Evolutionary conservation across 2,797 vertebrate species (phyloP).

Genomic region (Gobio occitaniae): DNA sequence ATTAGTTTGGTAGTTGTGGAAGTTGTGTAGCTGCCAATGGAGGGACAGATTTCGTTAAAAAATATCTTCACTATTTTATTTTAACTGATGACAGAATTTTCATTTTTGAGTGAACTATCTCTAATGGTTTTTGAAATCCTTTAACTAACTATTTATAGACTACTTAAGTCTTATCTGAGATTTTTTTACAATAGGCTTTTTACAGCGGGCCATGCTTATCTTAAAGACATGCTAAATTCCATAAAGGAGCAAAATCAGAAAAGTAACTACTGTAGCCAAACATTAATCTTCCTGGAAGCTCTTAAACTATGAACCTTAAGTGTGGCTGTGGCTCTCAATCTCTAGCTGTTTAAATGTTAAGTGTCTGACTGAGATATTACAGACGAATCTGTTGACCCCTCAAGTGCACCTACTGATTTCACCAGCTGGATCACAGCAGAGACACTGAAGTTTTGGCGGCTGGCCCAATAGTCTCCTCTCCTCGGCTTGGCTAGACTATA

Average conservation of each 20-base stretch:
- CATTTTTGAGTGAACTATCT: too few relatives aligned
- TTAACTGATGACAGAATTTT: too few relatives aligned
- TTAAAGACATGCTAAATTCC: slow-evolving; percentile 36
- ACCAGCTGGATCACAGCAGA: slow-evolving; percentile 50
- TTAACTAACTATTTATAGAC: slow-evolving; percentile 43
- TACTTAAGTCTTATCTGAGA: slow-evolving; percentile 48
- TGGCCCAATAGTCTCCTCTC: slow-evolving; percentile 25
- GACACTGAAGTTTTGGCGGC: slow-evolving; percentile 46
- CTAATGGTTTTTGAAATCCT: slow-evolving; percentile 11
- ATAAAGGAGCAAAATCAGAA: slow-evolving; percentile 30
- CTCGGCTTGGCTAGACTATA: slow-evolving; percentile 16
- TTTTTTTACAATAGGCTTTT: slow-evolving; percentile 43
- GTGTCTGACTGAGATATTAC: slow-evolving; percentile 47
- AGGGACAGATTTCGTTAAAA: too few relatives aligned
- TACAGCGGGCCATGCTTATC: slow-evolving; percentile 36
- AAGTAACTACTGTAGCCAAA: slow-evolving; percentile 43
- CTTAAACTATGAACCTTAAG: slow-evolving; percentile 34
- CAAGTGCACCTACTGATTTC: slow-evolving; percentile 50
- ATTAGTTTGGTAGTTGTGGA: too few relatives aligned
- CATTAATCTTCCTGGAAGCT: slow-evolving; percentile 48
- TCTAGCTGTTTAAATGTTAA: slow-evolving; percentile 58
- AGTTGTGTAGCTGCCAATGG: too few relatives aligned
- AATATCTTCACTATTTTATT: too few relatives aligned
- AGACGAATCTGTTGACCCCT: slow-evolving; percentile 24
- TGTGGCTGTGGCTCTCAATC: slow-evolving; percentile 31